Evolutionary conservation across 2,113 vertebrate genomes (phyloP), one percentile per base, ranked within the genome.

Genomic region (Diadophis punctatus): DNA sequence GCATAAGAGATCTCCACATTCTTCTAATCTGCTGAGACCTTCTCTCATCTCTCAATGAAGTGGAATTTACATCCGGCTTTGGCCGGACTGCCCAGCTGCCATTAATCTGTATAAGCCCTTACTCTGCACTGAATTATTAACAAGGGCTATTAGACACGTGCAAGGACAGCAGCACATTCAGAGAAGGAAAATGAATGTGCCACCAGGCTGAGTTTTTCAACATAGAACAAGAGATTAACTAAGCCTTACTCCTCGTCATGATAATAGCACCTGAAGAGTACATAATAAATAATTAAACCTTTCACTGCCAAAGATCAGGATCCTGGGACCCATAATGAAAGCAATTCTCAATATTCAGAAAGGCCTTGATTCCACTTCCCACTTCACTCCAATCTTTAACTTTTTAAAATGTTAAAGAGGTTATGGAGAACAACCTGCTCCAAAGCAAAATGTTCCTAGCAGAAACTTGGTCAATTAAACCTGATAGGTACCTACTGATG

Each of bases 41-140:
- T 52, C 23, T n/a, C 27, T 27, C 18, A 20, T 80, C 74, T 43
- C 34, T 43, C 18, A 43, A 43, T 80, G 74, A 43, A 80, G 74
- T 39, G 74, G 63, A 27, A 48, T 89, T 89, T 18, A 56, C 23
- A 85, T 89, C 56, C 14, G 52, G 89, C 93, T 20, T 58, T 0
- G 1, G 34, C 92, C 34, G 39, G 2, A 8, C 51, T 3, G 3
- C 27, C 4, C 0, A 4, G 91, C 92, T 90, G 90, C 91, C 95
- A 97, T 96, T 96, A 97, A 95, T 91, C 95, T 39, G 93, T 93
- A 90, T 95, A 84, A 90, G 91, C 39, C 92, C 91, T 93, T 11
- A 51, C 94, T 91, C 95, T 93, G 93, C 48, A 53, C 90, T 97
- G 95, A 96, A 97, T 96, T 96, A 97, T 97, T 97, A 95, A 97